Base-by-base conservation (phyloP, 1,140 invertebrate genomes). In the Drosophila sproati region DNA sequence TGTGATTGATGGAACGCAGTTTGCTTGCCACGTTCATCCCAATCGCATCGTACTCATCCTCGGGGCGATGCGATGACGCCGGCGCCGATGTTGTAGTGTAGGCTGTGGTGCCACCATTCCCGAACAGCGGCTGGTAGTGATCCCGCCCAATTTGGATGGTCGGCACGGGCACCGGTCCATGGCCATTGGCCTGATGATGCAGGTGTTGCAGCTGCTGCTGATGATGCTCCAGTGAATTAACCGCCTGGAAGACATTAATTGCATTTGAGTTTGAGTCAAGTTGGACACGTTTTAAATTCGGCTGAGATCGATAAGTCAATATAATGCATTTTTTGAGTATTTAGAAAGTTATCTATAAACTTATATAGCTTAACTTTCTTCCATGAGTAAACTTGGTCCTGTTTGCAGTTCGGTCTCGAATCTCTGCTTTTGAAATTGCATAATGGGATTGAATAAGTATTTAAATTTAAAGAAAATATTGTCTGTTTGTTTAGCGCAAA, bases 21-120 rank as follows among this genome's bases (percentile, higher is more conserved):
- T 93, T 93, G 12, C 91, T 90, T 2, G 93, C 93, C 62, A 93
- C 91, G 73, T 92, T 93, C 34, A 92, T 92, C 0, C 93, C 93
- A 43, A 93, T 92, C 1, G 91, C 91, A 71, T 92, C 91, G 32
- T 91, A 92, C 60, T 92, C 91, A 37, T 92, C 91, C n/a, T 92
- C 85, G 6, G 77, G 73, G 1, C 89, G 75, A 37, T 82, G 79
- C 12, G 88, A 43, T 3, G 73, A 20, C 35, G 70, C 60, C 3
- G 89, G 67, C 32, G 86, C 51, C 20, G 20, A 20, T 31, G 90
- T 47, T 20, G 89, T 85, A 5, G 90, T 87, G n/a, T 82, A 90
- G 5, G 87, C 73, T 6, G 80, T 75, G 31, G 88, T 78, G 0
- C 77, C 43, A 0, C 80, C 69, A 29, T 63, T 89, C 4, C 86